Percentiles rank a stretch among this genome's conserved stretches.
Evolutionary conservation across 2,797 vertebrate genomes (phyloP).

Genomic region (Lacerta bilineata): DNA sequence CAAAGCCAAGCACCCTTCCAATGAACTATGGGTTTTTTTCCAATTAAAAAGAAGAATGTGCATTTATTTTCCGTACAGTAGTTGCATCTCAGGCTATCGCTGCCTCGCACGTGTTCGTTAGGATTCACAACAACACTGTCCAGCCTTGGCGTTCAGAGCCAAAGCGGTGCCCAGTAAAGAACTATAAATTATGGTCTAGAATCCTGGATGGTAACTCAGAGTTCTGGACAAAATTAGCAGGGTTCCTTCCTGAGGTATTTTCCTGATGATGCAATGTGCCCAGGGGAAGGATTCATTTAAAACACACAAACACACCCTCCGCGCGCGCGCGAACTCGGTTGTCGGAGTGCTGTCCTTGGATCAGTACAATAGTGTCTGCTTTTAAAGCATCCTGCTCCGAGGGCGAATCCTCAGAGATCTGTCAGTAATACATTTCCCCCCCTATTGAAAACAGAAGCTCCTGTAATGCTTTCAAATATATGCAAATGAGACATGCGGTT

Average conservation of each 20-base stretch:
- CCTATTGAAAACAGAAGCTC: slow-evolving; percentile 86
- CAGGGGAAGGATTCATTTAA: not conserved
- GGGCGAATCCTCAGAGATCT: slow-evolving; percentile 83
- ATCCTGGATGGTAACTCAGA: not conserved
- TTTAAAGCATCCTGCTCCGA: slow-evolving; percentile 72
- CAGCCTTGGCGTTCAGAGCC: not conserved
- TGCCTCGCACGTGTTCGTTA: not conserved
- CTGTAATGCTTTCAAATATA: slow-evolving; percentile 92
- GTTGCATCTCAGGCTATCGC: not conserved
- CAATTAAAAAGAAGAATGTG: not conserved
- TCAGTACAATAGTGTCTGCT: slow-evolving; percentile 62
- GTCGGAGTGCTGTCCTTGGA: slow-evolving; percentile 12
- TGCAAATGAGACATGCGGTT: slow-evolving; percentile 91
- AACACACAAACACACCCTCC: too few relatives aligned
- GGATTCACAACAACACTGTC: not conserved
- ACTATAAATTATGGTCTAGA: not conserved
- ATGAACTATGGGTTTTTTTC: not conserved
- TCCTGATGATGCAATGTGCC: not conserved
- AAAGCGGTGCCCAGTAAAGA: not conserved
- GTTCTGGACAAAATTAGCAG: not conserved
- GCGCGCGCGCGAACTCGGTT: too few relatives aligned
- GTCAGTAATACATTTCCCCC: slow-evolving; percentile 85
- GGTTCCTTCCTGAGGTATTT: not conserved
- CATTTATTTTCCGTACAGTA: not conserved
- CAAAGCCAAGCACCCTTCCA: slow-evolving; percentile 1